These are phyloP conservation scores for Gari tellinella DNA, from an alignment of 2,888 invertebrate genomes.

Conservation along the genomic window DNA sequence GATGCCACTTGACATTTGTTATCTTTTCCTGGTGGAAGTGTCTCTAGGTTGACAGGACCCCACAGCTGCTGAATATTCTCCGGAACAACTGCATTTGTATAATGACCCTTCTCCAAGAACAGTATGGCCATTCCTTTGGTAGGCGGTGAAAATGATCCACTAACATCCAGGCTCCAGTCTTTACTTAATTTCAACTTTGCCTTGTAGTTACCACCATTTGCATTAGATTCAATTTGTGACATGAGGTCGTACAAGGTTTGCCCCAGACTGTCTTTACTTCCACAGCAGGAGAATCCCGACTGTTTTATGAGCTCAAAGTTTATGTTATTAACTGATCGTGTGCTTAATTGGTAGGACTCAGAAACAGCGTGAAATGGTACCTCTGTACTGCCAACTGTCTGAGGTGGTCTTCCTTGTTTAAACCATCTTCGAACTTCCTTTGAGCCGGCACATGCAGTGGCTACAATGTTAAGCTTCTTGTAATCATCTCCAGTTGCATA, in stretches of 20 bases:
- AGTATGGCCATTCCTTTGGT: constrained; percentile 17
- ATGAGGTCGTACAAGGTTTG: constrained; percentile 33
- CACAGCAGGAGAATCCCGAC: constrained; percentile 22
- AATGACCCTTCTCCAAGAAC: constrained; percentile 37
- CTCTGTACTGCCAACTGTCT: background rate
- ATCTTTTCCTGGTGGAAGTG: constrained; percentile 43
- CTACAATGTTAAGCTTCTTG: background rate
- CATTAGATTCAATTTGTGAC: constrained; percentile 7
- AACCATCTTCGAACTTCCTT: background rate
- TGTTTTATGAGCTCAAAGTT: constrained; percentile 1
- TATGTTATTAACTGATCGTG: constrained; percentile 20
- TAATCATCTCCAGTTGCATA: background rate
- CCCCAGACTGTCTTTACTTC: constrained; percentile 9
- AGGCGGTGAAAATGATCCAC: constrained; percentile 31
- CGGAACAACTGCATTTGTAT: constrained; percentile 36
- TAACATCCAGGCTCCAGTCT: constrained; percentile 11
- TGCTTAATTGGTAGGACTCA: constrained; percentile 16
- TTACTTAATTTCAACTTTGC: background rate
- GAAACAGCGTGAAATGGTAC: background rate
- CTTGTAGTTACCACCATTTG: background rate
- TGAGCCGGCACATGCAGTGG: background rate
- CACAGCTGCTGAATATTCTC: constrained; percentile 44
- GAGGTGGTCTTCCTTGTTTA: background rate
- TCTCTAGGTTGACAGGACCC: constrained; percentile 51
- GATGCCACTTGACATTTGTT: constrained; percentile 49